These are phyloP conservation scores for Troglohyphantes excavatus DNA, from an alignment of 2,888 invertebrate genomes.

Conservation along the genomic window DNA sequence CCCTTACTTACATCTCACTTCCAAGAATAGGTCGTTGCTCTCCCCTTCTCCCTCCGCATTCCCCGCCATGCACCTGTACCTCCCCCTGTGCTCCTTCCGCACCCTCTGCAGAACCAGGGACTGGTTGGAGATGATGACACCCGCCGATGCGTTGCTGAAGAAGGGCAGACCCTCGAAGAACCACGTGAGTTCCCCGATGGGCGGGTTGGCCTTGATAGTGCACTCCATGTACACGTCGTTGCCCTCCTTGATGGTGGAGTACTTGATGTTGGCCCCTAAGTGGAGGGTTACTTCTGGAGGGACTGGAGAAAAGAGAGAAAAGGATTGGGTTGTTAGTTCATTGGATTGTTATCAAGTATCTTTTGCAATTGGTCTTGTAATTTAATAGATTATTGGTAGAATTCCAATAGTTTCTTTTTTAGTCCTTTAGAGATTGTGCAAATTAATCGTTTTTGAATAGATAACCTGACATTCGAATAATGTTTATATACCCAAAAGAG, in stretches of 20 bases:
- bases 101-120: conserved; percentile 95
- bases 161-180: conserved; percentile 81
- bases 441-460: too few relatives aligned
- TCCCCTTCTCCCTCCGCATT: conserved; percentile 79
- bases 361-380: too few relatives aligned
- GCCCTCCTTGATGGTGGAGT: conserved; percentile 94
- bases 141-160: conserved; percentile 86
- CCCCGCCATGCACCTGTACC: conserved; percentile 79
- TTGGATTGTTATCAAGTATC: too few relatives aligned
- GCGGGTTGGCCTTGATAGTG: conserved; percentile 93
- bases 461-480: too few relatives aligned
- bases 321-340: too few relatives aligned
- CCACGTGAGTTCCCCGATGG: conserved; percentile 92
- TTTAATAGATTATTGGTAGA: too few relatives aligned
- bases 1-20: conserved; percentile 76
- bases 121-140: conserved; percentile 94
- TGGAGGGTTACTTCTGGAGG: conserved; percentile 91
- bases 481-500: too few relatives aligned
- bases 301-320: conserved; percentile 86
- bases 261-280: conserved; percentile 91
- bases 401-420: too few relatives aligned
- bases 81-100: conserved; percentile 86
- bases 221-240: conserved; percentile 97
- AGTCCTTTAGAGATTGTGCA: too few relatives aligned
- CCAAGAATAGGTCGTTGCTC: conserved; percentile 77